A percentile compares a stretch with the other conserved stretches of the same genome.
Evolutionary conservation across 2,113 vertebrate species (phyloP).

Genomic region (Bettongia penicillata): DNA sequence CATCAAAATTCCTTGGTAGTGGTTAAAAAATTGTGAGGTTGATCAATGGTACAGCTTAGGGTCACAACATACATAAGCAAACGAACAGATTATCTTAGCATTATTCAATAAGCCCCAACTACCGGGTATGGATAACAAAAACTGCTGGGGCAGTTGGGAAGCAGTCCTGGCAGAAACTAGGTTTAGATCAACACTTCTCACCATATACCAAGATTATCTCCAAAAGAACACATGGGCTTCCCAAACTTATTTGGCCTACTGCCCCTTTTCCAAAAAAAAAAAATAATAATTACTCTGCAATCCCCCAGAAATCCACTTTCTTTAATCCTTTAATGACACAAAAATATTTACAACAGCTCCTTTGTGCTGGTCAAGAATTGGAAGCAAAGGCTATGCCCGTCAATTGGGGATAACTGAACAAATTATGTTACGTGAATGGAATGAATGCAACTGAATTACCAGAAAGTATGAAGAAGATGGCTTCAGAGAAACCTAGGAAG

Average conservation of each 20-base stretch:
- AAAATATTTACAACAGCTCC: background rate
- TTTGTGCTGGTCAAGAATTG: background rate
- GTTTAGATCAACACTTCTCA: background rate
- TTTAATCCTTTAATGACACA: background rate
- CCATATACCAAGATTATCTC: background rate
- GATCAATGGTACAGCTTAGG: too few species aligned
- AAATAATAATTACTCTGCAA: too few species aligned
- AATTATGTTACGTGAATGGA: background rate
- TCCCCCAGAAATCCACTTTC: too few species aligned
- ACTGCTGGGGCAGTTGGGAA: background rate
- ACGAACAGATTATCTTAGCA: background rate
- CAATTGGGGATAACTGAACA: background rate
- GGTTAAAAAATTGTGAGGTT: too few species aligned
- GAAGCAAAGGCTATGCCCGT: background rate
- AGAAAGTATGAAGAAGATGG: background rate
- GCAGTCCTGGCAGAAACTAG: background rate
- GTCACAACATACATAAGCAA: too few species aligned
- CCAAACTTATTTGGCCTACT: too few species aligned
- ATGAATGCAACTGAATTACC: background rate
- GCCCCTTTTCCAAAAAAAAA: too few species aligned
- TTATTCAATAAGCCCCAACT: background rate
- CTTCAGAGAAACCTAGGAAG: background rate
- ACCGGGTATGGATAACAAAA: background rate
- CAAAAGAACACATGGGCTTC: background rate
- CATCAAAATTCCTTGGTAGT: too few species aligned